A percentile compares a stretch with the other conserved stretches of the same genome.
phyloP scores from a whole-genome alignment of 53 echinoderm and acorn worm genomes.

The Arbacia lixula region DNA sequence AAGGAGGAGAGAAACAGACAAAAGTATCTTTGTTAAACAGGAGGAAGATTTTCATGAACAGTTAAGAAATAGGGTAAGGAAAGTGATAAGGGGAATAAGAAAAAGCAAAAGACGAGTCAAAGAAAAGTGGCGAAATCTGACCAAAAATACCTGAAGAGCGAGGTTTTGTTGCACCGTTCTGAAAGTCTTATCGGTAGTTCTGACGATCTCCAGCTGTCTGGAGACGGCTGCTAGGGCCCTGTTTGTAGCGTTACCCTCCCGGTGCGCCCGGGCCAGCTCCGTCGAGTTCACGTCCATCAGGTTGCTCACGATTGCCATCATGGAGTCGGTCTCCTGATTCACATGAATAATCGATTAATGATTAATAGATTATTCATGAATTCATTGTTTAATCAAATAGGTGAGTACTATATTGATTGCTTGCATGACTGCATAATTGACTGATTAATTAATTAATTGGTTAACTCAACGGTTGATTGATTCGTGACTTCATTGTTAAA shows the following conservation, averaged over 20 bases:
- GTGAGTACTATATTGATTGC: too few species aligned
- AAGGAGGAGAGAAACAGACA: neutral
- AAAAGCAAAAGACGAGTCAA: neutral
- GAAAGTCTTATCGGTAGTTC: constrained; percentile 14
- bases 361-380: too few species aligned
- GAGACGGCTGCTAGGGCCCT: neutral
- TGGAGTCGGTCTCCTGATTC: constrained; percentile 19
- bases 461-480: too few species aligned
- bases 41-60: neutral
- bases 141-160: constrained; percentile 16
- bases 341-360: too few species aligned
- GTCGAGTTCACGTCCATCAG: constrained; percentile 12
- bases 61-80: too few species aligned
- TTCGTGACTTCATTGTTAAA: too few species aligned
- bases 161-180: constrained; percentile 1
- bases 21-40: too few species aligned
- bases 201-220: constrained; percentile 21
- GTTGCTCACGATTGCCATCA: constrained; percentile 18
- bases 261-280: constrained; percentile 2
- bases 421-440: too few species aligned
- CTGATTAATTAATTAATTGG: too few species aligned
- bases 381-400: too few species aligned
- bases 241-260: constrained; percentile 12
- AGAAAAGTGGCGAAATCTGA: neutral
- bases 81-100: neutral